phyloP scores from a whole-genome alignment of 1,140 invertebrate species.

The Drosophila miranda region DNA sequence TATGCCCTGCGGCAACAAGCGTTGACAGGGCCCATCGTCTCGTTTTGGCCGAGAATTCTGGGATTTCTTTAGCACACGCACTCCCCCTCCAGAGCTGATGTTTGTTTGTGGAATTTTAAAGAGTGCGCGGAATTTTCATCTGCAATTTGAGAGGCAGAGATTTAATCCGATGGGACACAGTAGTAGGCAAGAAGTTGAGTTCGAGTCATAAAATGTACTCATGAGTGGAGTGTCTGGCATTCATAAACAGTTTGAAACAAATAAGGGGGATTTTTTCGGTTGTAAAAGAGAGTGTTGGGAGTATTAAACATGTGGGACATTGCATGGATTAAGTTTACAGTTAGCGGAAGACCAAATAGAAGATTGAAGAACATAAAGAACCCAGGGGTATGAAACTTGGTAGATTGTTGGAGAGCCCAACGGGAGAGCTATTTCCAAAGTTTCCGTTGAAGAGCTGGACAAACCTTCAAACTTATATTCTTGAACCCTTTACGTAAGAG shows the following conservation, averaged over 20 bases:
- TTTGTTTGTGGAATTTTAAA: slow-evolving; percentile 65
- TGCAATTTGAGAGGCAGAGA: slow-evolving; percentile 47
- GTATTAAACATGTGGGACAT: background rate
- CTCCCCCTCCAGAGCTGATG: background rate
- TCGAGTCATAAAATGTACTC: slow-evolving; percentile 44
- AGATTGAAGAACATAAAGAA: background rate
- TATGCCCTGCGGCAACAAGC: slow-evolving; percentile 40
- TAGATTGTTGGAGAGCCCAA: too few species aligned
- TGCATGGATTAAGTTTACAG: slow-evolving; percentile 20
- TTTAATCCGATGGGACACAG: slow-evolving; percentile 33
- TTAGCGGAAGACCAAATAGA: background rate
- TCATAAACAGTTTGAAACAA: slow-evolving; percentile 41
- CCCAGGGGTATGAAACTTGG: too few species aligned
- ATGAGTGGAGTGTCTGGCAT: slow-evolving; percentile 36
- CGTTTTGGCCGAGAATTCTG: slow-evolving; percentile 49
- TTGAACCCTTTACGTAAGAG: slow-evolving; percentile 21
- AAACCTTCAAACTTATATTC: background rate
- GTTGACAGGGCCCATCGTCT: slow-evolving; percentile 36
- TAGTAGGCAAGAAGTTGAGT: slow-evolving; percentile 20
- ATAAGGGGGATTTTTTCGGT: slow-evolving; percentile 23
- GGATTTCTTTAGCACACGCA: slow-evolving; percentile 20
- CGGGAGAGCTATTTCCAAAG: too few species aligned
- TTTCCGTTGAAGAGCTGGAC: too few species aligned
- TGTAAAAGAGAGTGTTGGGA: slow-evolving; percentile 22
- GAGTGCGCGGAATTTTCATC: slow-evolving; percentile 44